Evolutionary conservation across 1,140 invertebrate genomes (phyloP).

Genomic region (Helicoverpa zea): DNA sequence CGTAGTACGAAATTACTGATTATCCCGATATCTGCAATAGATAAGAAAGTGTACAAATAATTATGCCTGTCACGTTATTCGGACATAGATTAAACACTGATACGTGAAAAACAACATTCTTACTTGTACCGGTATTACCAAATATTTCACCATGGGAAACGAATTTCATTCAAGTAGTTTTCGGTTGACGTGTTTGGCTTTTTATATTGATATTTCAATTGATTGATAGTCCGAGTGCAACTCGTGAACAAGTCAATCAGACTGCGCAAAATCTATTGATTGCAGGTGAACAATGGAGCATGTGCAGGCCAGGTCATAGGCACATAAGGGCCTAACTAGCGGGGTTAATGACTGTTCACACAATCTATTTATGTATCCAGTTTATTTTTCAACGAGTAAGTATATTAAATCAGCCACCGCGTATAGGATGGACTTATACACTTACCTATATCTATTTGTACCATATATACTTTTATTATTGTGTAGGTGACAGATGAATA

Average conservation of each 20-base stretch:
- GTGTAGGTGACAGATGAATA: no score
- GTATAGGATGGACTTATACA: no score
- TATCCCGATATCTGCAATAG: conserved; percentile 24
- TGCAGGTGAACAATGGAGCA: conserved; percentile 1
- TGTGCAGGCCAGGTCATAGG: neutral
- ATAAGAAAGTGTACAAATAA: conserved; percentile 24
- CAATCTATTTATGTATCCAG: neutral
- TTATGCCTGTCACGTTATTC: conserved; percentile 7
- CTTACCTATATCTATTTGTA: no score
- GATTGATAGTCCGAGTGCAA: conserved; percentile 20
- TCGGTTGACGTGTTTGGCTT: neutral
- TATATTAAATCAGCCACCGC: no score
- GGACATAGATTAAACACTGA: neutral
- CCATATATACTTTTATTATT: no score
- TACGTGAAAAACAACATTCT: neutral
- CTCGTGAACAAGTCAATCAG: neutral
- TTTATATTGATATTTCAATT: conserved; percentile 27
- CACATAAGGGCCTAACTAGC: neutral
- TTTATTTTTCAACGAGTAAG: neutral
- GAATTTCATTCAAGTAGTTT: neutral
- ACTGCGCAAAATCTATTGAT: conserved; percentile 21
- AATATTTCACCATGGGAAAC: conserved; percentile 4
- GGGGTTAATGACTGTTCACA: neutral
- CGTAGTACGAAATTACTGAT: conserved; percentile 1
- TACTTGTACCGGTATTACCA: neutral